Conservation (phyloP, 2,797 vertebrate species). For the Artibeus jamaicensis region DNA sequence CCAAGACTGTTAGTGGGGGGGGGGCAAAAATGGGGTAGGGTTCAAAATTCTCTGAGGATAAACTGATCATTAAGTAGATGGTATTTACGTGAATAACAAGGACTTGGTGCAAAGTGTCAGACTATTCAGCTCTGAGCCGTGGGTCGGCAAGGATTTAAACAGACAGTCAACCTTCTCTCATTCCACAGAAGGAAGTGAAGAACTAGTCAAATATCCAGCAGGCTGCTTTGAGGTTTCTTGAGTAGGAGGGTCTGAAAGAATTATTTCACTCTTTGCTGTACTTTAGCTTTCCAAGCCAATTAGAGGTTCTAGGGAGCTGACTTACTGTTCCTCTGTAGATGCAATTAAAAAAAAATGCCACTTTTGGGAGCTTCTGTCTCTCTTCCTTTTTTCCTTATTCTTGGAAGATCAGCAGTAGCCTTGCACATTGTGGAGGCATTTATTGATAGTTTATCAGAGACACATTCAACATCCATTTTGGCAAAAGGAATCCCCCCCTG, state of each 20-base stretch:
- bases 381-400: neutral
- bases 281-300: neutral
- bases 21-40: constrained; percentile 25
- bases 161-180: constrained; percentile 37
- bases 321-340: neutral
- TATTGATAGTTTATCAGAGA: neutral
- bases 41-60: constrained; percentile 66
- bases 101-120: neutral
- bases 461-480: neutral
- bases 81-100: constrained; percentile 30
- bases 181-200: constrained; percentile 45
- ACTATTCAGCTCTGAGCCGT: constrained; percentile 14
- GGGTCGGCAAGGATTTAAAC: constrained; percentile 36
- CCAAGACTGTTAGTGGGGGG: constrained; percentile 57
- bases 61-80: constrained; percentile 55
- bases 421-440: neutral
- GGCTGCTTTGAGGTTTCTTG: neutral
- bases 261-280: neutral
- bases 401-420: neutral
- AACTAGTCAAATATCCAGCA: neutral
- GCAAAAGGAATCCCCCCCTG: neutral
- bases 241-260: constrained; percentile 15
- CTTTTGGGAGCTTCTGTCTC: neutral
- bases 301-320: neutral
- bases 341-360: neutral